Percentiles rank a stretch among this genome's conserved stretches.
Conservation (phyloP, 2,113 vertebrate species). For the Trematocara variabile region DNA sequence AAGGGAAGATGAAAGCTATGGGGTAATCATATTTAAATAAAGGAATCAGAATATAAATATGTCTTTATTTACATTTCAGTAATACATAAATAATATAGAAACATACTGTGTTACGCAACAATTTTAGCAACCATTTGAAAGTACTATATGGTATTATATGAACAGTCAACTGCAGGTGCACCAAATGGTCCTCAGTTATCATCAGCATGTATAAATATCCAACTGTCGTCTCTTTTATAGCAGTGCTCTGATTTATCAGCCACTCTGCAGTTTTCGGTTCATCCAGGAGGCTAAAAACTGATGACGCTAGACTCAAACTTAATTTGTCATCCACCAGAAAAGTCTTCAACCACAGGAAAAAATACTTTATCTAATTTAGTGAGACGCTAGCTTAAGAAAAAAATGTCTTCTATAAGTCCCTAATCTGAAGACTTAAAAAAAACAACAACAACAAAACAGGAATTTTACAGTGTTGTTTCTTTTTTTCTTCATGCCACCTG, state of each 20-base stretch:
- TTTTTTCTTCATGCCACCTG: background rate
- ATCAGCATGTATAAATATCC: background rate
- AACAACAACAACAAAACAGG: background rate
- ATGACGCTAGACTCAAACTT: background rate
- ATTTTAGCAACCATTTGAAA: background rate
- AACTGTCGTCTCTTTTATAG: background rate
- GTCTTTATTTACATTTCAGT: constrained; percentile 80
- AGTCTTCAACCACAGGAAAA: background rate
- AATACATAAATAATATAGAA: constrained; percentile 81
- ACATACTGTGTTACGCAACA: constrained; percentile 59
- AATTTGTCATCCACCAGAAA: background rate
- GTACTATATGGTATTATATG: background rate
- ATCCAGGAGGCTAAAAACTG: background rate
- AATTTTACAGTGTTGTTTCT: background rate
- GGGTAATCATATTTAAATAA: background rate
- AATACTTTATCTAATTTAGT: background rate
- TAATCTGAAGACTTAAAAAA: background rate
- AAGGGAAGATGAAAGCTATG: background rate
- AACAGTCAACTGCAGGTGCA: constrained; percentile 4
- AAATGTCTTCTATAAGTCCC: background rate
- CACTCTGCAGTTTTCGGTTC: background rate
- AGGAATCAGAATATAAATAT: constrained; percentile 71
- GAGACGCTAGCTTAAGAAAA: background rate
- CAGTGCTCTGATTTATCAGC: background rate
- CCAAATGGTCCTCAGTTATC: constrained; percentile 34